Percentiles rank a stretch among this genome's conserved stretches.
Conservation (phyloP, 2,113 vertebrate genomes). For the Thamnaconus septentrionalis region DNA sequence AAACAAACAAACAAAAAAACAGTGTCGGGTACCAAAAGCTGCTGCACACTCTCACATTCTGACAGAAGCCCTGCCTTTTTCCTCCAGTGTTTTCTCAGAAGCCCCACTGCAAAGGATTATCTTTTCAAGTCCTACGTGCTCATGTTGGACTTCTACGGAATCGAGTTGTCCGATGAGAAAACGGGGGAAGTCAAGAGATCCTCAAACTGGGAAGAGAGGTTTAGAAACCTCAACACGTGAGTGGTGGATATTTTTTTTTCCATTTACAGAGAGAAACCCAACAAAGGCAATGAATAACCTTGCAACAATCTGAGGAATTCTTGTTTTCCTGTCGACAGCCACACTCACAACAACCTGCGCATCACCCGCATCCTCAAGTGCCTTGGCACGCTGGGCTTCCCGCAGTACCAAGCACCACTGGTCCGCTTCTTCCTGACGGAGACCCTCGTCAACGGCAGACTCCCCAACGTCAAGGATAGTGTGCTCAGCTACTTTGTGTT, state of each 20-base stretch:
- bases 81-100: constrained; percentile 76
- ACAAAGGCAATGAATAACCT: neutral
- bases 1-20: neutral
- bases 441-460: constrained; percentile 71
- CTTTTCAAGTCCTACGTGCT: constrained; percentile 85
- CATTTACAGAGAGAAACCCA: neutral
- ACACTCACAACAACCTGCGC: constrained; percentile 86
- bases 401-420: constrained; percentile 83
- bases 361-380: constrained; percentile 95
- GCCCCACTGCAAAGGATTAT: constrained; percentile 57
- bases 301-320: neutral
- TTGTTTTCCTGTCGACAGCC: constrained; percentile 57
- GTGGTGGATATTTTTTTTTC: neutral
- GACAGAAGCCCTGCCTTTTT: neutral
- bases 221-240: constrained; percentile 85
- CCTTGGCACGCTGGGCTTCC: constrained; percentile 85
- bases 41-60: neutral
- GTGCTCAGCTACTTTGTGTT: constrained; percentile 93
- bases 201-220: constrained; percentile 78
- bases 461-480: constrained; percentile 80
- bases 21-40: neutral
- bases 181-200: constrained; percentile 78
- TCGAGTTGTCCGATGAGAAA: constrained; percentile 58
- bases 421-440: constrained; percentile 88
- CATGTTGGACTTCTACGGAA: constrained; percentile 93